Conservation (phyloP, 2,113 vertebrate genomes). For the Myiozetetes cayanensis region DNA sequence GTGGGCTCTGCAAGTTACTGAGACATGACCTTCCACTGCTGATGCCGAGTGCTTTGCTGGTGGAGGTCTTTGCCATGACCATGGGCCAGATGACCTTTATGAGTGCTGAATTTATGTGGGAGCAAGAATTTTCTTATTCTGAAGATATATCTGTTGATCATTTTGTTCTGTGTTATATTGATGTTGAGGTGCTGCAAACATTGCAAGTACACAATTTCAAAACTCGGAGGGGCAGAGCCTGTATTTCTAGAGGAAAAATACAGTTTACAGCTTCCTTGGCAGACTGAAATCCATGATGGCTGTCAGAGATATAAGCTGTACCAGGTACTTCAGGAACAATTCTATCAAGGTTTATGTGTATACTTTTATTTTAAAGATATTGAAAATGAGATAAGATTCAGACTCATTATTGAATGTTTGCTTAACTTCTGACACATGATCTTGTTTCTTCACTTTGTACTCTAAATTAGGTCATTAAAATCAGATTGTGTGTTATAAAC, state of each 20-base stretch:
- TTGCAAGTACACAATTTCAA: background rate
- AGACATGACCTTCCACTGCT: background rate
- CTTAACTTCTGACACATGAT: background rate
- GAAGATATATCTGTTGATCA: background rate
- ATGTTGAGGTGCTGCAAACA: background rate
- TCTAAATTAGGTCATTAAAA: slow-evolving; percentile 26
- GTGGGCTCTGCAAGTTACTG: background rate
- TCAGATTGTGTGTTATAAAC: slow-evolving; percentile 27
- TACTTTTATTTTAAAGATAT: slow-evolving; percentile 20
- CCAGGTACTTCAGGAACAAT: background rate
- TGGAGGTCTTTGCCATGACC: background rate
- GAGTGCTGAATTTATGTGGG: background rate
- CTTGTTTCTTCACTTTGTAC: background rate
- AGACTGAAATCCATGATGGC: background rate
- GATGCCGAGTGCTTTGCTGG: background rate
- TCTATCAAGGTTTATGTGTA: background rate
- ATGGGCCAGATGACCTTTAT: background rate
- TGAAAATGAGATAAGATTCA: slow-evolving; percentile 36
- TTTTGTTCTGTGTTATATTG: background rate
- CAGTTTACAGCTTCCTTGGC: background rate
- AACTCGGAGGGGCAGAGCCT: background rate
- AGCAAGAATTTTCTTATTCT: background rate
- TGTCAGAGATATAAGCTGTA: background rate
- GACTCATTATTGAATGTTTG: background rate
- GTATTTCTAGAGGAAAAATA: background rate